Conservation (phyloP, 2,113 vertebrate species). For the Albula goreensis region DNA sequence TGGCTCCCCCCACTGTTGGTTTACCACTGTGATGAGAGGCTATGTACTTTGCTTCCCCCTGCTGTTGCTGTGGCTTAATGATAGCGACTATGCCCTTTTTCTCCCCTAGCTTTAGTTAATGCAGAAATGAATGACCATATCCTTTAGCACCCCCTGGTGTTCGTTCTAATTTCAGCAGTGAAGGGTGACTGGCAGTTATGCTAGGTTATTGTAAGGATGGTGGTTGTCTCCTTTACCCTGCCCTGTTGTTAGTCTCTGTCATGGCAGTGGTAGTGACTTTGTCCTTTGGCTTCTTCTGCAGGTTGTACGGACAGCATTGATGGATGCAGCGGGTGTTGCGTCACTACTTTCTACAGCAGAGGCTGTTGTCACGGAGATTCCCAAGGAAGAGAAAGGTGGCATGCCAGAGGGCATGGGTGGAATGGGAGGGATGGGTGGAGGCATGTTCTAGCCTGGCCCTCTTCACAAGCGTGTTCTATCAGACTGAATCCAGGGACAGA, state of each 20-base stretch:
- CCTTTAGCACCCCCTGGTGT: too few relatives aligned
- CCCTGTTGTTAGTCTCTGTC: too few relatives aligned
- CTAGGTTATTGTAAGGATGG: too few relatives aligned
- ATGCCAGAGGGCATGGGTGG: constrained; percentile 67
- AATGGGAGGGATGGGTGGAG: constrained; percentile 84
- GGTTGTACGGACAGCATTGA: constrained; percentile 93
- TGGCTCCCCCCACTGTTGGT: too few relatives aligned
- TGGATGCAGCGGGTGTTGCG: constrained; percentile 94
- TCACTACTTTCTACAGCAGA: constrained; percentile 92
- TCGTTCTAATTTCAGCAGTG: too few relatives aligned
- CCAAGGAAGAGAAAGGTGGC: constrained; percentile 80
- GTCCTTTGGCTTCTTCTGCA: constrained; percentile 49
- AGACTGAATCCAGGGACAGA: constrained; percentile 52
- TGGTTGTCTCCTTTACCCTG: too few relatives aligned
- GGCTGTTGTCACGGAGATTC: constrained; percentile 90
- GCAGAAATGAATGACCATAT: too few relatives aligned
- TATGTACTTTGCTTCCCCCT: not conserved
- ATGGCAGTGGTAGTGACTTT: too few relatives aligned
- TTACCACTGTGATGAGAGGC: too few relatives aligned
- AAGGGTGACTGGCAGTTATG: too few relatives aligned
- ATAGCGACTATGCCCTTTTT: not conserved
- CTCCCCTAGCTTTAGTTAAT: too few relatives aligned
- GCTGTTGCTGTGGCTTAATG: not conserved
- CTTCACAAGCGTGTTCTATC: constrained; percentile 19
- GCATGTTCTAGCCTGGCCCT: constrained; percentile 79